Conservation (phyloP, 2,888 invertebrate genomes). For the Pyrochroa serraticornis region DNA sequence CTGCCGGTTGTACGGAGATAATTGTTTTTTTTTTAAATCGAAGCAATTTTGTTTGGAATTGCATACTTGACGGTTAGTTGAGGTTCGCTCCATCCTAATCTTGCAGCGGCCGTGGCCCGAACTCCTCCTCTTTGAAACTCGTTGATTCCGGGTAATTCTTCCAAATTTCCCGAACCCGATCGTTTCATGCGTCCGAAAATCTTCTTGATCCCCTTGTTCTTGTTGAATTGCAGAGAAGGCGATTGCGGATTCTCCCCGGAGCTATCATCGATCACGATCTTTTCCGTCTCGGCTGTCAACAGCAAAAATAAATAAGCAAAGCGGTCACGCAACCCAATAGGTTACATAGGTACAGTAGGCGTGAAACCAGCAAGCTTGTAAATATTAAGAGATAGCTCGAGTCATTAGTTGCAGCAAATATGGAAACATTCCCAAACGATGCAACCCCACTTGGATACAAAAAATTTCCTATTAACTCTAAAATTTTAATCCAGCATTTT, state of each 20-base stretch:
- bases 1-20: neutral
- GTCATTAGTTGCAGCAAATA: slow-evolving; percentile 35
- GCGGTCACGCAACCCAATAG: neutral
- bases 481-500: too few species aligned
- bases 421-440: slow-evolving; percentile 6
- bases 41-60: too few species aligned
- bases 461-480: too few species aligned
- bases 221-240: slow-evolving; percentile 58
- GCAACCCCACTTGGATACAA: too few species aligned
- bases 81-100: slow-evolving; percentile 67
- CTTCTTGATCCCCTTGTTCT: slow-evolving; percentile 68
- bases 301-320: neutral
- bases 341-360: neutral
- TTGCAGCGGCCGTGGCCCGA: slow-evolving; percentile 74
- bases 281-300: slow-evolving; percentile 68
- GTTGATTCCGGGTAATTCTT: slow-evolving; percentile 65
- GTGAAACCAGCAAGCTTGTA: slow-evolving; percentile 6
- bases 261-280: slow-evolving; percentile 59
- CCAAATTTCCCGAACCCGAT: slow-evolving; percentile 73
- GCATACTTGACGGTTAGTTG: slow-evolving; percentile 49
- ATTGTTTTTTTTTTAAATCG: neutral
- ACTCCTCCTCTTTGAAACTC: slow-evolving; percentile 75
- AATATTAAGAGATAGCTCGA: slow-evolving; percentile 39
- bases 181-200: slow-evolving; percentile 73
- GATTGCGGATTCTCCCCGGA: slow-evolving; percentile 42